Evolutionary conservation across 2,888 invertebrate species (phyloP), one percentile per base, ranked within the genome.

Genomic region (Cremastinae sp.): DNA sequence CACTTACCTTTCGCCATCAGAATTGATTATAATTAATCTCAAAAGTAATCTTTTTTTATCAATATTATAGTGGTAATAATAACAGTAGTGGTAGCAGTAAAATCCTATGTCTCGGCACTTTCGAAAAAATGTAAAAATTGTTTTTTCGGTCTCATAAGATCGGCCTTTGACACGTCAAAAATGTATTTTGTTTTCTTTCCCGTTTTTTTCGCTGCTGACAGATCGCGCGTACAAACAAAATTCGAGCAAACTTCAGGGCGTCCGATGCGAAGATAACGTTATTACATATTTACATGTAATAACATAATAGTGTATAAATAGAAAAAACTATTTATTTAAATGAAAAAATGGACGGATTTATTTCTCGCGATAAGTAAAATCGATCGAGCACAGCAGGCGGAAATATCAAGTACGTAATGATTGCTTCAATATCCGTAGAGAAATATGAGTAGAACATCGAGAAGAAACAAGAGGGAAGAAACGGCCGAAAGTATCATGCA

Each of bases 361-460:
- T n/a, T n/a, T n/a, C n/a, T 20, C 18, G 18, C 47, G 14, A 16
- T 22, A n/a, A 20, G n/a, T 14, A 2, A 56, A 37, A 56, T 58
- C 7, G 14, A 12, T 9, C 28, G 20, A 28, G n/a, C n/a, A n/a
- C n/a, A 47, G 20, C 9, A 41, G 35, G 0, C 3, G 22, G 9
- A 45, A 14, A 2, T 16, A 9, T n/a, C 16, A 14, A 14, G 37
- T 43, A 22, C 7, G 0, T 10, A 16, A 61, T n/a, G 5, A 18
- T 59, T n/a, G 16, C 9, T 2, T 82, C 65, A 85, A 62, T 86
- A 86, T 43, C 84, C 85, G 22, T 83, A 85, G 18, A 85, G 77
- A 64, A 84, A 84, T 45, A 86, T 85, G 5, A 86, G 71, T 10
- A 84, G 62, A 14, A 84, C 70, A 28, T 85, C 86, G 18, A 85